phyloP scores from a whole-genome alignment of 2,888 invertebrate genomes.

The Thereva nobilitata region DNA sequence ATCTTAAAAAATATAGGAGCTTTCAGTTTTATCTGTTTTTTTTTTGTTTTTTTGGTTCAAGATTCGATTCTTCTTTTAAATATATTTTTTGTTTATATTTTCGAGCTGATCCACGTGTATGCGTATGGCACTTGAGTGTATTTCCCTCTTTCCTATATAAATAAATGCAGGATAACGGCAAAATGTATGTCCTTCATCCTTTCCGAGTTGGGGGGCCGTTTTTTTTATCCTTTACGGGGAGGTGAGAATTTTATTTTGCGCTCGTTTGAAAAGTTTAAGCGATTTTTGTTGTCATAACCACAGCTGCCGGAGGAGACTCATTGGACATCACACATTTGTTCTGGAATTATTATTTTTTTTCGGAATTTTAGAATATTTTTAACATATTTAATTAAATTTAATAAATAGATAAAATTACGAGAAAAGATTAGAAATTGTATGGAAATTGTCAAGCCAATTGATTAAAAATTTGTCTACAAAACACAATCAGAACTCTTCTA shows the following conservation, averaged over 20 bases:
- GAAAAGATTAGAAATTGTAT: no score
- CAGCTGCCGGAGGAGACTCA: constrained; percentile 34
- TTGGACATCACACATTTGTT: constrained; percentile 58
- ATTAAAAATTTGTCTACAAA: no score
- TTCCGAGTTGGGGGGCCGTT: no score
- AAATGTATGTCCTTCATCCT: no score
- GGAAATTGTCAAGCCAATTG: no score
- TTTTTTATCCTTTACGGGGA: not conserved
- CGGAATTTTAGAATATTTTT: not conserved
- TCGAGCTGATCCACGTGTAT: no score
- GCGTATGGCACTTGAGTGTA: no score
- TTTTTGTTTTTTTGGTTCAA: constrained; percentile 14
- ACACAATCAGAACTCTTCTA: no score
- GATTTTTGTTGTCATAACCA: constrained; percentile 37
- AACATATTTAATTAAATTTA: no score
- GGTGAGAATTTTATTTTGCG: not conserved
- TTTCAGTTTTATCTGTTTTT: not conserved
- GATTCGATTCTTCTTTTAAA: constrained; percentile 20
- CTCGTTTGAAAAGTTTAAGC: constrained; percentile 5
- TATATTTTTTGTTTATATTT: not conserved
- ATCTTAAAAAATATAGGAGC: constrained; percentile 32
- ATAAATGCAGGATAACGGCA: no score
- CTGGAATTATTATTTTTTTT: constrained; percentile 47
- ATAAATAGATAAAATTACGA: no score
- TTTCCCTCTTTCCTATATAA: no score